Percentiles rank a stretch among this genome's conserved stretches.
Evolutionary conservation across 2,797 vertebrate genomes (phyloP).

Genomic region (Saguinus oedipus): DNA sequence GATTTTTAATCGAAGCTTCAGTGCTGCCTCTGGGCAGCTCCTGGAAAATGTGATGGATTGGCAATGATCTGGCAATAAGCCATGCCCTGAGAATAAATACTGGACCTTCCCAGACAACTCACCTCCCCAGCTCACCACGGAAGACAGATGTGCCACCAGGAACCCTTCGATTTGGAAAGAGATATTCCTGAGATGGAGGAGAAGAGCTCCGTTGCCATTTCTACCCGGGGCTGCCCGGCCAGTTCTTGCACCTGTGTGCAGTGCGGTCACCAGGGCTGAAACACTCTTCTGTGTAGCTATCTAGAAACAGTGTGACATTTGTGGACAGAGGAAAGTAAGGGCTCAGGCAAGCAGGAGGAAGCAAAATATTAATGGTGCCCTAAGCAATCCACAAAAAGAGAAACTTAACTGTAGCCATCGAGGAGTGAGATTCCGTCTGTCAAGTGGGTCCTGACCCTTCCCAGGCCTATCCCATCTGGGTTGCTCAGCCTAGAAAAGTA

Average conservation of each 20-base stretch:
- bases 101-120: constrained; percentile 11
- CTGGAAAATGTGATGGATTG: background rate
- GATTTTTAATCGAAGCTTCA: background rate
- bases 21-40: background rate
- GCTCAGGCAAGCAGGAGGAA: background rate
- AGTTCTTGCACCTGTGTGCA: background rate
- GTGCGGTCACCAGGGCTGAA: background rate
- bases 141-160: background rate
- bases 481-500: background rate
- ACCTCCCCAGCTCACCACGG: background rate
- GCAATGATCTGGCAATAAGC: background rate
- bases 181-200: background rate
- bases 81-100: background rate
- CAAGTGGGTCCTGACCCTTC: background rate
- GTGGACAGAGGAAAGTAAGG: background rate
- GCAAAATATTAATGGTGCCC: constrained; percentile 12
- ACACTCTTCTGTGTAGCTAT: background rate
- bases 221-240: background rate
- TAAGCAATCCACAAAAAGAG: background rate
- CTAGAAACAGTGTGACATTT: constrained; percentile 32
- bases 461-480: background rate
- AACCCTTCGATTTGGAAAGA: background rate
- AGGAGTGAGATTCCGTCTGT: background rate
- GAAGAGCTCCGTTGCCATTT: background rate
- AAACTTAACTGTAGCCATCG: background rate